These are phyloP conservation scores for Sturmia bella DNA, from an alignment of 2,888 invertebrate species.

Conservation along the genomic window DNA sequence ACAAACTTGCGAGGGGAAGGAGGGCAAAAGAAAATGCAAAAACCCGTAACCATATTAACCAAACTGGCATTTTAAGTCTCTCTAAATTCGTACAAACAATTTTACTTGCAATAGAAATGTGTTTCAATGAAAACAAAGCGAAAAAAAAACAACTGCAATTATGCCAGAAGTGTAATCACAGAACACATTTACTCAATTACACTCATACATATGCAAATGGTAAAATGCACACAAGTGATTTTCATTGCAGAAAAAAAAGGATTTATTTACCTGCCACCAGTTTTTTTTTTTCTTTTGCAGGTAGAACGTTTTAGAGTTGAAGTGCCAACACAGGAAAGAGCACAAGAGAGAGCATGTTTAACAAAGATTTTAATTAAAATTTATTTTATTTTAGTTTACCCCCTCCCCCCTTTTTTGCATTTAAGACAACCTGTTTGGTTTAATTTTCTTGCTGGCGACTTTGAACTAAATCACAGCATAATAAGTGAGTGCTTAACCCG, in stretches of 20 bases:
- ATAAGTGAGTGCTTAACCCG: conserved; percentile 7
- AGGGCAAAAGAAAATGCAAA: not conserved
- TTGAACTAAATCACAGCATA: conserved; percentile 15
- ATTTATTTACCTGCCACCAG: not conserved
- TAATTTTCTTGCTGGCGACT: not conserved
- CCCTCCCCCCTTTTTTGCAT: too few species aligned
- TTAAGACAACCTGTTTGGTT: conserved; percentile 4
- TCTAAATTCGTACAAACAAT: not conserved
- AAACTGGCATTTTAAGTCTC: conserved; percentile 16
- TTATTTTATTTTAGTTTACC: not conserved
- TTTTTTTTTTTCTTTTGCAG: not conserved
- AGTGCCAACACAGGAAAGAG: not conserved
- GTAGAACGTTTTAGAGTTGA: not conserved
- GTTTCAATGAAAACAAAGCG: too few species aligned
- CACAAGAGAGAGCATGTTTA: not conserved
- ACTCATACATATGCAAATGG: not conserved
- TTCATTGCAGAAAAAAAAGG: not conserved
- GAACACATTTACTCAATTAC: conserved; percentile 30
- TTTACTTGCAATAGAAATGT: not conserved
- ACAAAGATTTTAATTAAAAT: conserved; percentile 41
- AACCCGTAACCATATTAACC: conserved; percentile 4
- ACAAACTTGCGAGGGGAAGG: not conserved
- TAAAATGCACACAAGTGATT: not conserved
- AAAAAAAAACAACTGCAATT: not conserved
- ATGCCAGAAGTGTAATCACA: conserved; percentile 21